Evolutionary conservation across 2,888 invertebrate genomes (phyloP).

Genomic region (Clanis bilineata): DNA sequence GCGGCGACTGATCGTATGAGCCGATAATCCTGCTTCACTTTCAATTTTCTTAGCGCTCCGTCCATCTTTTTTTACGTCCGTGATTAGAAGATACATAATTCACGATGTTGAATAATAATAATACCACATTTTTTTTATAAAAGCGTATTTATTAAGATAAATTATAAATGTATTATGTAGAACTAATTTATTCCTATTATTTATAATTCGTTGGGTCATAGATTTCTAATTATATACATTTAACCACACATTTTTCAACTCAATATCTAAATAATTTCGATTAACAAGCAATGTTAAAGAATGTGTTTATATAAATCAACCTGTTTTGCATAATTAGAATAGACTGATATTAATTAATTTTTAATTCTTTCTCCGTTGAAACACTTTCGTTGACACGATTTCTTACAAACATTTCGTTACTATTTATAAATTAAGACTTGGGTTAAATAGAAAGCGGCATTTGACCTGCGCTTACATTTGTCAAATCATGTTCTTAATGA

Average conservation of each 20-base stretch:
- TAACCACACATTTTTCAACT: neutral
- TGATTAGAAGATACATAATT: too few relatives aligned
- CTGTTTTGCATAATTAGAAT: neutral
- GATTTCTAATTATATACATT: neutral
- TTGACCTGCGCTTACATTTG: conserved; percentile 48
- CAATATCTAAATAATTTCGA: neutral
- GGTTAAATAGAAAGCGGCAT: conserved; percentile 46
- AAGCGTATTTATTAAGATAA: too few relatives aligned
- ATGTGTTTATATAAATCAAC: neutral
- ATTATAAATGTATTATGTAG: too few relatives aligned
- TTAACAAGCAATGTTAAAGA: neutral
- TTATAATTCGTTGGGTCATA: neutral
- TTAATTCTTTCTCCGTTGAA: neutral
- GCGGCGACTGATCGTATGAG: too few relatives aligned
- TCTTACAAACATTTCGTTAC: neutral
- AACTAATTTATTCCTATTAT: too few relatives aligned
- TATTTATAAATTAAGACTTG: neutral
- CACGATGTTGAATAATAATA: too few relatives aligned
- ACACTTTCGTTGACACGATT: conserved; percentile 8
- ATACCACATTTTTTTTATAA: too few relatives aligned
- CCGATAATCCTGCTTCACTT: too few relatives aligned
- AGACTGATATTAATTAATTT: conserved; percentile 9
- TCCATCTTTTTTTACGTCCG: too few relatives aligned
- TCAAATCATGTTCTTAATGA: conserved; percentile 63
- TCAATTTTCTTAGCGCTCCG: too few relatives aligned